Percentiles rank a stretch among this genome's conserved stretches.
phyloP scores from a whole-genome alignment of 2,888 invertebrate species.

The Ennomos quercinarius region DNA sequence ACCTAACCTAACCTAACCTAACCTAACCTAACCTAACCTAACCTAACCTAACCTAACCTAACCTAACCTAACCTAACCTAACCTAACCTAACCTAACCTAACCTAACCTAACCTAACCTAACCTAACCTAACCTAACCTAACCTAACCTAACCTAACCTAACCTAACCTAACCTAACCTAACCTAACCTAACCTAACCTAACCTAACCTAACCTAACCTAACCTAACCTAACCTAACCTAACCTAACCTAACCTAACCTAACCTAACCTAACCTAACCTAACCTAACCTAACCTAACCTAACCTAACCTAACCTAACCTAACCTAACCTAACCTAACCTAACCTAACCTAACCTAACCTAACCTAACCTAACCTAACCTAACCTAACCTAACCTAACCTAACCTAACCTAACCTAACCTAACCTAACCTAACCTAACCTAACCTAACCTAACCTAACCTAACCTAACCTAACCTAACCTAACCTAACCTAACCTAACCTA shows the following conservation, averaged over 20 bases:
- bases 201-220: conserved; percentile 33
- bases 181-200: conserved; percentile 30
- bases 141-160: conserved; percentile 35
- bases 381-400: too few relatives aligned
- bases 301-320: conserved; percentile 12
- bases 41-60: conserved; percentile 13
- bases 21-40: conserved; percentile 11
- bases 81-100: conserved; percentile 34
- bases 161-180: conserved; percentile 35
- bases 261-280: conserved; percentile 1
- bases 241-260: conserved; percentile 35
- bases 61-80: conserved; percentile 24
- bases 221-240: conserved; percentile 37
- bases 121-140: conserved; percentile 35
- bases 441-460: too few relatives aligned
- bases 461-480: too few relatives aligned
- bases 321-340: too few relatives aligned
- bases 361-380: too few relatives aligned
- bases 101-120: conserved; percentile 35
- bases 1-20: conserved; percentile 6
- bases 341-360: too few relatives aligned
- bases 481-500: too few relatives aligned
- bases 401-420: too few relatives aligned
- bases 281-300: too few relatives aligned
- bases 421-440: too few relatives aligned